Percentiles rank a stretch among this genome's conserved stretches.
phyloP scores from a whole-genome alignment of 1,140 invertebrate species.

The Bombus waltoni region DNA sequence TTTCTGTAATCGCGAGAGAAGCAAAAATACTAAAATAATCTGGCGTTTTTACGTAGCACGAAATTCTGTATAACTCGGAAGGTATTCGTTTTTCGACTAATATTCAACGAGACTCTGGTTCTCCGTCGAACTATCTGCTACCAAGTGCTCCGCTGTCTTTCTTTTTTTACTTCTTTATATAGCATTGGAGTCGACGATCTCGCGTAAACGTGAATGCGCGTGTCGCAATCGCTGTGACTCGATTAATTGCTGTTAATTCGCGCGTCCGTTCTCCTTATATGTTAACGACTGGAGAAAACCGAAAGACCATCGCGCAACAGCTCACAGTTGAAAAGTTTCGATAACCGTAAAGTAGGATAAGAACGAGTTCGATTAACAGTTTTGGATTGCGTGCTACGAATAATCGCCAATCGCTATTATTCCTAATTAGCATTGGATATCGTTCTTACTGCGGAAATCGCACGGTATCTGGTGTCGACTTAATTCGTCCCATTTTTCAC shows the following conservation, averaged over 20 bases:
- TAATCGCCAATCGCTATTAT: constrained; percentile 28
- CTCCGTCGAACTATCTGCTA: too few species aligned
- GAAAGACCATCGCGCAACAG: not conserved
- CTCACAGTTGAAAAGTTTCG: constrained; percentile 9
- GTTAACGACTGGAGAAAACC: not conserved
- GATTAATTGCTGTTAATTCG: constrained; percentile 21
- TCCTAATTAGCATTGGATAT: constrained; percentile 15
- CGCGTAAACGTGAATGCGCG: too few species aligned
- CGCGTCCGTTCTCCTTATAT: not conserved
- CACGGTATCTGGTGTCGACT: not conserved
- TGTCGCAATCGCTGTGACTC: not conserved
- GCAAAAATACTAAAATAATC: not conserved
- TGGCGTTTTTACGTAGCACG: too few species aligned
- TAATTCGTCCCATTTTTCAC: not conserved
- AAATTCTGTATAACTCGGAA: not conserved
- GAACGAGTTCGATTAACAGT: constrained; percentile 12
- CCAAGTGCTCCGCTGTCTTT: too few species aligned
- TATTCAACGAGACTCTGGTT: too few species aligned
- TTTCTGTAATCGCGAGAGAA: not conserved
- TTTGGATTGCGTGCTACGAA: not conserved
- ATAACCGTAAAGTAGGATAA: constrained; percentile 13
- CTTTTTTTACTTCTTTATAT: not conserved
- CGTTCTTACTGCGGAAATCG: not conserved
- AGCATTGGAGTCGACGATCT: not conserved
- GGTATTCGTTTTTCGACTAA: too few species aligned